These are phyloP conservation scores for Eclectus roratus DNA, from an alignment of 2,113 vertebrate genomes.

Conservation along the genomic window DNA sequence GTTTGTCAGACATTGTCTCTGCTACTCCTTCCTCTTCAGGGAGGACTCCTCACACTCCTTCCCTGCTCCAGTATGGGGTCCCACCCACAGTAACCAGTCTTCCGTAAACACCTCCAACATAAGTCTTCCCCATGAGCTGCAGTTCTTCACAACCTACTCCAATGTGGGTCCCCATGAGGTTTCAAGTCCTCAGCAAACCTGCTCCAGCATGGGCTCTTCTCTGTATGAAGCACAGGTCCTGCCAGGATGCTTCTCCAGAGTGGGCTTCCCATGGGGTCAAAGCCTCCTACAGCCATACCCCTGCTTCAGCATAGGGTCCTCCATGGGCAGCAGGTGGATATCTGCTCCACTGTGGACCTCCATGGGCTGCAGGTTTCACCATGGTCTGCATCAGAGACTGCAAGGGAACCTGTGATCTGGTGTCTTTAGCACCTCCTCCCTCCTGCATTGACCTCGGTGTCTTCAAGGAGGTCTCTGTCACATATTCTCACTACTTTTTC, in stretches of 20 bases:
- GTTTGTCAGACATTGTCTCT: not conserved
- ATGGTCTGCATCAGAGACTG: not conserved
- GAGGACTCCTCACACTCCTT: not conserved
- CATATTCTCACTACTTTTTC: not conserved
- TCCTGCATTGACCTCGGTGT: not conserved
- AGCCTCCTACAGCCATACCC: not conserved
- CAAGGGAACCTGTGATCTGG: too few species aligned
- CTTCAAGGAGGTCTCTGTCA: too few species aligned
- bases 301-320: not conserved
- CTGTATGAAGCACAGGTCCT: not conserved
- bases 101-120: too few species aligned
- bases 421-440: not conserved
- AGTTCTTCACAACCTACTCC: not conserved
- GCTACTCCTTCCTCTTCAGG: not conserved
- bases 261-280: not conserved
- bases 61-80: not conserved
- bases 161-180: accelerated
- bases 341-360: not conserved
- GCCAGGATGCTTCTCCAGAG: too few species aligned
- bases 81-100: not conserved
- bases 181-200: not conserved
- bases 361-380: too few species aligned
- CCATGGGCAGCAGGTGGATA: not conserved
- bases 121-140: too few species aligned
- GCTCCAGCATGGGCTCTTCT: not conserved